Conservation (phyloP, 2,113 vertebrate genomes). For the Notechis scutatus region DNA sequence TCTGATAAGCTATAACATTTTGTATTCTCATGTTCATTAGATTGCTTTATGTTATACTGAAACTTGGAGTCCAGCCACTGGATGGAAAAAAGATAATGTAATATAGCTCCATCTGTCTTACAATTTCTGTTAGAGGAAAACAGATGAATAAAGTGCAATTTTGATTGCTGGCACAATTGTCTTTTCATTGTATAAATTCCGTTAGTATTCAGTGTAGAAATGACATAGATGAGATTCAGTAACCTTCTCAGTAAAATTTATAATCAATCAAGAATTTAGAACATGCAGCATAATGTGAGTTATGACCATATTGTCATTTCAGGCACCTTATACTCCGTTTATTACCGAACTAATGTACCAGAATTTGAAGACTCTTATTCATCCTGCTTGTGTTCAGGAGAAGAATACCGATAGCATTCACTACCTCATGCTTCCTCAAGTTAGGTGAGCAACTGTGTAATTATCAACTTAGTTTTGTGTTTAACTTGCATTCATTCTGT, state of each 20-base stretch:
- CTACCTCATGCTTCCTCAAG: slow-evolving; percentile 94
- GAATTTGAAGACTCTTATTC: slow-evolving; percentile 87
- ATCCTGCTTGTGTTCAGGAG: slow-evolving; percentile 82
- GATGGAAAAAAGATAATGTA: not conserved
- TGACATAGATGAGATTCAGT: not conserved
- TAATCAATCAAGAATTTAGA: slow-evolving; percentile 14
- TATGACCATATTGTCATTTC: slow-evolving; percentile 40
- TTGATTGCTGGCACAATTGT: not conserved
- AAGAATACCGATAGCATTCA: slow-evolving; percentile 91
- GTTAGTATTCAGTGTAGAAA: not conserved
- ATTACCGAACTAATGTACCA: slow-evolving; percentile 99
- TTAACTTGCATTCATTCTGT: not conserved
- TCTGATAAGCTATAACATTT: not conserved
- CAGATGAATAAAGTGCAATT: not conserved
- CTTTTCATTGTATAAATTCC: not conserved
- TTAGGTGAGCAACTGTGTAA: slow-evolving; percentile 72
- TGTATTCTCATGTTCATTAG: not conserved
- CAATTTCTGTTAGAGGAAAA: not conserved
- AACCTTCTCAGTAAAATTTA: not conserved
- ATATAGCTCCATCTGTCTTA: not conserved
- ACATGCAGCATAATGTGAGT: slow-evolving; percentile 17
- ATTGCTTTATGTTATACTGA: not conserved
- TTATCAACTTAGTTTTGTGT: not conserved
- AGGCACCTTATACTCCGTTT: slow-evolving; percentile 98
- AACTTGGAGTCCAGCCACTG: not conserved